Evolutionary conservation across 92 coral and sea anemone genomes (phyloP), one percentile per base, ranked within the genome.

Genomic region (Zoanthus gigantus): DNA sequence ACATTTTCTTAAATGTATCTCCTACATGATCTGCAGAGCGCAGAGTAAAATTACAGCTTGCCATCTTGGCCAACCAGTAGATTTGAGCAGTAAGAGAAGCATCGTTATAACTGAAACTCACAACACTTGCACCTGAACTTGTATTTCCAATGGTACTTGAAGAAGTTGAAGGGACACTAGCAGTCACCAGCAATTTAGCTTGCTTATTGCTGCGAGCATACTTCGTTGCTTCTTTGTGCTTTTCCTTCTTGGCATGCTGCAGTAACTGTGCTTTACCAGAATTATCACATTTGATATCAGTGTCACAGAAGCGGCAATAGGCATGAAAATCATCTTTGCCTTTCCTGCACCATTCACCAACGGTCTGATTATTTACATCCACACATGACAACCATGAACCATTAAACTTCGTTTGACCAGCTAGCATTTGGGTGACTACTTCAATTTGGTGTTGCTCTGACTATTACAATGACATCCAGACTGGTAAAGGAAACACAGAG

Each of bases 51-150:
- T 87, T 87, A 87, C 76, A 87, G 46, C 83, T 76, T 87, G 85
- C 90, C 56, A 87, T 45, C 90, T 87, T 87, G 67, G 78, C 90
- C 76, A 87, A 87, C 85, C 89, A 86, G 83, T 86, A 74, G 71
- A 86, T 86, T 86, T 86, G 65, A 72, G 83, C 89, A 53, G 76
- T 45, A 86, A 73, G 77, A 86, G 89, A 31, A 34, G 79, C 80
- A 86, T 73, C 89, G 45, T 48, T 63, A 86, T 86, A 86, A 76
- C 32, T 74, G 65, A 76, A 73, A 52, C 74, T 74, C 34, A 63
- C 75, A 54, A 76, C 58, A 56, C 32, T 76, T 76, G 73, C 89
- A 76, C 71, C 75, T 86, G 83, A 86, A 75, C 83, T 86, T 58
- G 75, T 75, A 76, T 74, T 86, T 61, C 83, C 65, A 68, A 60